Evolutionary conservation across 2,113 vertebrate genomes (phyloP).

Genomic region (Condylura cristata): DNA sequence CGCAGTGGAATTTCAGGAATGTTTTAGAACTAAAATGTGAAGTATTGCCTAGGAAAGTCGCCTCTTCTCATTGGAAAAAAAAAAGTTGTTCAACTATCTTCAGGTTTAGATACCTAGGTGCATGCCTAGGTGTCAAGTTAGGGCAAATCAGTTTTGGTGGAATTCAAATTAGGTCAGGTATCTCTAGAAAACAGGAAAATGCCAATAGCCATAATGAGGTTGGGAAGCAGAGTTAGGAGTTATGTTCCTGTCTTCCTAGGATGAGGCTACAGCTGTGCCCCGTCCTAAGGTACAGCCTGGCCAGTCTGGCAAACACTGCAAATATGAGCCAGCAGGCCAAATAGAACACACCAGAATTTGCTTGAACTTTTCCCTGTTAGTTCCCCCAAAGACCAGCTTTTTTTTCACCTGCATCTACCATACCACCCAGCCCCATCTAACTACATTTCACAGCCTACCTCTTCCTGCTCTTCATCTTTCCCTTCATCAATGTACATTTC

Average conservation of each 20-base stretch:
- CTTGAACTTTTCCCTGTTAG: background rate
- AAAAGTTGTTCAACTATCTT: background rate
- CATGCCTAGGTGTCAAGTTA: background rate
- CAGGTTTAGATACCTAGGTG: background rate
- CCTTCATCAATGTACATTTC: background rate
- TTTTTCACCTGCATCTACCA: background rate
- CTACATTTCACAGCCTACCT: background rate
- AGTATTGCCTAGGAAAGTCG: background rate
- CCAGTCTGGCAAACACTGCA: background rate
- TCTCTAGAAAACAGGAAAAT: background rate
- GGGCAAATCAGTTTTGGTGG: background rate
- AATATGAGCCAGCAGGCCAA: too few species aligned
- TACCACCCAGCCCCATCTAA: background rate
- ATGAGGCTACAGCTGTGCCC: background rate
- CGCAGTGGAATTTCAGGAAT: constrained; percentile 15
- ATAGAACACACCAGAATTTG: background rate
- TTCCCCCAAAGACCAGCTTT: background rate
- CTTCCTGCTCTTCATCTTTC: background rate
- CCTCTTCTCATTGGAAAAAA: background rate
- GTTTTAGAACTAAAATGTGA: background rate
- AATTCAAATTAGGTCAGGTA: background rate
- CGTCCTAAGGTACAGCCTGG: background rate
- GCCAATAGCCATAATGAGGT: background rate
- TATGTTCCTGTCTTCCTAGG: background rate
- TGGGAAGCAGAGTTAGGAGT: background rate